Evolutionary conservation across 2,888 invertebrate genomes (phyloP).

Genomic region (Gymnosoma rotundatum): DNA sequence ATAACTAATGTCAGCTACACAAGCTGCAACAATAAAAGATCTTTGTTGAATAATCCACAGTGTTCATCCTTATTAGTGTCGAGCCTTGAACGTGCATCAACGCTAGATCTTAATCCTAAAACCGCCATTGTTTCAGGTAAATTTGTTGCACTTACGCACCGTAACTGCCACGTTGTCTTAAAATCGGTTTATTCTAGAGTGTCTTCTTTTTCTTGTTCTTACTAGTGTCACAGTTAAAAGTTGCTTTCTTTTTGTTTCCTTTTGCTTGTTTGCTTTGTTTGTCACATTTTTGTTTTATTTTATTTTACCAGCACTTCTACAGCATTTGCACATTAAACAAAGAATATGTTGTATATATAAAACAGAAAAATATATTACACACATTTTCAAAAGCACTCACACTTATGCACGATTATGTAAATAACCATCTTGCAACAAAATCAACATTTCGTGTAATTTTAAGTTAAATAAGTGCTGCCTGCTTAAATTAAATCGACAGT

Average conservation of each 20-base stretch:
- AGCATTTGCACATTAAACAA: conserved; percentile 47
- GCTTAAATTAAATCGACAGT: neutral
- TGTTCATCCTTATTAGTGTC: conserved; percentile 57
- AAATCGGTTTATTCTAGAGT: neutral
- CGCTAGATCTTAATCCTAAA: conserved; percentile 65
- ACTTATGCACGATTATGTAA: neutral
- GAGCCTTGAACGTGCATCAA: conserved; percentile 64
- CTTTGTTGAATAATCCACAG: conserved; percentile 74
- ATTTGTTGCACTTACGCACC: conserved; percentile 68
- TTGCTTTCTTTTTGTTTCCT: conserved; percentile 11
- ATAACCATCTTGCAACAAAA: neutral
- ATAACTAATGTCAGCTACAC: conserved; percentile 68
- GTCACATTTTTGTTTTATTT: conserved; percentile 15
- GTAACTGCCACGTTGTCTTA: conserved; percentile 35
- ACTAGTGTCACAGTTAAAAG: conserved; percentile 29
- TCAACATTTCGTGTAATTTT: neutral
- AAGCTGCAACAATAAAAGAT: conserved; percentile 75
- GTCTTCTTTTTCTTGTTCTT: conserved; percentile 22
- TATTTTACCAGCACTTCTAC: conserved; percentile 51
- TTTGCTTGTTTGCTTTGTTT: conserved; percentile 23
- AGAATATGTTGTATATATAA: neutral
- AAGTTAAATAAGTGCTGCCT: neutral
- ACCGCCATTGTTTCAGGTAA: conserved; percentile 72
- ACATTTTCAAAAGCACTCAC: neutral
- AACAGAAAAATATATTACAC: neutral